Conservation (phyloP, 2,888 invertebrate species). For the Eupithecia insigniata region DNA sequence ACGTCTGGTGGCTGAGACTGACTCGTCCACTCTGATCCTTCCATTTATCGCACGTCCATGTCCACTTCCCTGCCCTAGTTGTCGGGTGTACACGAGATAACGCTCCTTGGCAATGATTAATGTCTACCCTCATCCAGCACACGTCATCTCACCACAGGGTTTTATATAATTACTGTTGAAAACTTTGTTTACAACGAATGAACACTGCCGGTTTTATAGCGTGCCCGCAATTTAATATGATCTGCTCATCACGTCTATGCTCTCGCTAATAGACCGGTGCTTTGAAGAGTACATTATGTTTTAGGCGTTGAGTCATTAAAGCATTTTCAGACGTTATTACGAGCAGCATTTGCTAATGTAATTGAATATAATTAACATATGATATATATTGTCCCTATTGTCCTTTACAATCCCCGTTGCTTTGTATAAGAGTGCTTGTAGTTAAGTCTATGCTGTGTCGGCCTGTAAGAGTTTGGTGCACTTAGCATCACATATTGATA, state of each 20-base stretch:
- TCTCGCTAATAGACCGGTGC: neutral
- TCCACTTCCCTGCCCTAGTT: conserved; percentile 25
- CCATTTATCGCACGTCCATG: conserved; percentile 44
- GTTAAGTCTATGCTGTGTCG: no score
- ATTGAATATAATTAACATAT: no score
- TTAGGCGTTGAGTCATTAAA: neutral
- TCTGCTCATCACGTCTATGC: conserved; percentile 12
- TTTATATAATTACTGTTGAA: conserved; percentile 70
- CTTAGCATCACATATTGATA: no score
- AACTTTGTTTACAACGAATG: conserved; percentile 62
- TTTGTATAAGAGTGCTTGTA: no score
- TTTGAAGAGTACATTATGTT: conserved; percentile 5
- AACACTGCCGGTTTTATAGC: conserved; percentile 43
- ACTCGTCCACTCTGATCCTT: conserved; percentile 17
- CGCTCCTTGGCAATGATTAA: conserved; percentile 72
- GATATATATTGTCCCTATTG: no score
- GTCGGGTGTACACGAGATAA: conserved; percentile 65
- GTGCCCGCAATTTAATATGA: conserved; percentile 21
- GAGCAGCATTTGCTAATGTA: neutral
- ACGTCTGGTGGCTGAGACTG: neutral
- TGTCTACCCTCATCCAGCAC: conserved; percentile 69
- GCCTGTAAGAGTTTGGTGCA: no score
- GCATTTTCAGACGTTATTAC: neutral
- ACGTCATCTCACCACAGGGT: conserved; percentile 64
- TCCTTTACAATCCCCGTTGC: no score